Conservation (phyloP, 2,797 vertebrate genomes). For the Eulemur coronatus region DNA sequence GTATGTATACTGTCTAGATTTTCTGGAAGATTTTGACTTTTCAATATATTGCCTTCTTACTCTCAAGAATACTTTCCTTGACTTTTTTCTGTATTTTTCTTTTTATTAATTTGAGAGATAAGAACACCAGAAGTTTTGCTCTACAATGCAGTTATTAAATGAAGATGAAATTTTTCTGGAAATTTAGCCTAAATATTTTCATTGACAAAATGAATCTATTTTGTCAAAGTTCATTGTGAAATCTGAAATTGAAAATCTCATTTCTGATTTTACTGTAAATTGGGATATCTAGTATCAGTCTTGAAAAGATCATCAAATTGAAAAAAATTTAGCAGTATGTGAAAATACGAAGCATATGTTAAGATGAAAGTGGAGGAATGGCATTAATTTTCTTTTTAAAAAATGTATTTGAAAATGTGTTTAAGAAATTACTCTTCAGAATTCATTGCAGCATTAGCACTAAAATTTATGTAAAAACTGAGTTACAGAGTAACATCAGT, state of each 20-base stretch:
- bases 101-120: background rate
- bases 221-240: constrained; percentile 2
- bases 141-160: background rate
- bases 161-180: background rate
- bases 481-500: background rate
- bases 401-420: background rate
- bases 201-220: background rate
- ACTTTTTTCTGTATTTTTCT: background rate
- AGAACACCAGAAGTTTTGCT: background rate
- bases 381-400: background rate
- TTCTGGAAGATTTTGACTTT: background rate
- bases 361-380: constrained; percentile 16
- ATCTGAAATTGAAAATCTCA: constrained; percentile 37
- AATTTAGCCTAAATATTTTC: background rate
- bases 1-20: background rate
- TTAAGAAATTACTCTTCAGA: constrained; percentile 31
- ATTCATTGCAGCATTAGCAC: background rate
- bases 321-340: background rate
- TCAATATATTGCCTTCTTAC: background rate
- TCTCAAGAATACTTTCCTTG: background rate
- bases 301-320: background rate
- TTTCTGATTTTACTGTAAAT: background rate
- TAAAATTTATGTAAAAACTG: constrained; percentile 15
- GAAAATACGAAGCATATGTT: constrained; percentile 9
- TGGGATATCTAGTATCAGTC: background rate